Percentiles rank a stretch among this genome's conserved stretches.
Conservation (phyloP, 2,113 vertebrate species). For the Vombatus ursinus region DNA sequence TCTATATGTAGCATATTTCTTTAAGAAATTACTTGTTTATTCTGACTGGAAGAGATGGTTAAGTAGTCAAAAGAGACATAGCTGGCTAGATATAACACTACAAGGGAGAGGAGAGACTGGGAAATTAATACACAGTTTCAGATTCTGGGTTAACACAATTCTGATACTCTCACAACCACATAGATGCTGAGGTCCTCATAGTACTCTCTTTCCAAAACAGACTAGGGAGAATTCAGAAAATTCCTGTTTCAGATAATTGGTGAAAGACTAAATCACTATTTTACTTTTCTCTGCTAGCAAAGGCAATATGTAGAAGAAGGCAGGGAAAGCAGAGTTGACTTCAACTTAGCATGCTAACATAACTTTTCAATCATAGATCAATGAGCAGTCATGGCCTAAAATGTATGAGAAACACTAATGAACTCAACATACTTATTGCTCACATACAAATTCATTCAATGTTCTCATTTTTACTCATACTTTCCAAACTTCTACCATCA, state of each 20-base stretch:
- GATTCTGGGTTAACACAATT: background rate
- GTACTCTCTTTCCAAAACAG: background rate
- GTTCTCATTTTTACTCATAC: background rate
- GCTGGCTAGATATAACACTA: background rate
- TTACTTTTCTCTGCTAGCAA: background rate
- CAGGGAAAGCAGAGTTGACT: background rate
- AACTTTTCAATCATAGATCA: background rate
- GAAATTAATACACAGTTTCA: background rate
- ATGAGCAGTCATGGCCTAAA: background rate
- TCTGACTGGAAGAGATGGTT: background rate
- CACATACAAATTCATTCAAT: background rate
- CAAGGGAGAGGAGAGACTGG: background rate
- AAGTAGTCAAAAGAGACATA: background rate
- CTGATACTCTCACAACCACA: background rate
- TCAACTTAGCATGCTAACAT: background rate
- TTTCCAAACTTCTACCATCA: background rate
- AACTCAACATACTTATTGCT: background rate
- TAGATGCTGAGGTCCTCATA: background rate
- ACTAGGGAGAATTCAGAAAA: background rate
- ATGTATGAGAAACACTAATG: background rate
- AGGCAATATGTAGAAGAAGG: background rate
- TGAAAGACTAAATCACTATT: background rate
- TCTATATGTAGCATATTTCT: background rate
- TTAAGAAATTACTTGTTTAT: background rate
- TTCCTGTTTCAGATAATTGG: background rate